Conservation (phyloP, 2,797 vertebrate species). For the Danio kyathit region DNA sequence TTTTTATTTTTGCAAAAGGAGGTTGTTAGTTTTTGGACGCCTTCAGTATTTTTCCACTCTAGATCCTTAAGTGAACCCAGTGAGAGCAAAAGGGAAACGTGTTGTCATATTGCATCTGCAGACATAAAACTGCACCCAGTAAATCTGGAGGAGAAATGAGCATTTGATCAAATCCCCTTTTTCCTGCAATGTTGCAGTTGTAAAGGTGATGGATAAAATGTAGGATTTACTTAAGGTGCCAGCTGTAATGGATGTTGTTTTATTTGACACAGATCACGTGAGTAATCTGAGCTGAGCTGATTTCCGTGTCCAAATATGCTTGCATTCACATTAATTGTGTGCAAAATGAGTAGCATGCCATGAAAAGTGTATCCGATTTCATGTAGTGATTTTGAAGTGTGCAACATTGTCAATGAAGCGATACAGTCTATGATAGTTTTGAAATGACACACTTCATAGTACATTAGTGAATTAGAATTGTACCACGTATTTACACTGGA, state of each 20-base stretch:
- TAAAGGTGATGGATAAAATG: neutral
- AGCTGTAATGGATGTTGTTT: neutral
- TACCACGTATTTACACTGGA: too few species aligned
- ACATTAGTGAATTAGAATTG: too few species aligned
- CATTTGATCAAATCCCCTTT: neutral
- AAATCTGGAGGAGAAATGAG: neutral
- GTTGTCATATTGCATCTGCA: constrained; percentile 23
- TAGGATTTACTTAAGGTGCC: neutral
- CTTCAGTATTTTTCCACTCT: constrained; percentile 43
- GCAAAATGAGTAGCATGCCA: too few species aligned
- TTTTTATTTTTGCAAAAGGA: constrained; percentile 14
- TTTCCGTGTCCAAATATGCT: neutral
- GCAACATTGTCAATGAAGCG: too few species aligned
- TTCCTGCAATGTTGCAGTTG: constrained; percentile 12
- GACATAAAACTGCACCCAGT: constrained; percentile 24
- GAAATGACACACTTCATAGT: neutral
- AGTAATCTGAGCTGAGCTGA: neutral
- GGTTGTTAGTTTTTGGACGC: constrained; percentile 17
- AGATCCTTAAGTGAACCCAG: constrained; percentile 17
- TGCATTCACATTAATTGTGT: too few species aligned
- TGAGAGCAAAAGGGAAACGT: neutral
- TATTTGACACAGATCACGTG: neutral
- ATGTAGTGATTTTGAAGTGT: too few species aligned
- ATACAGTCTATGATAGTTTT: too few species aligned
- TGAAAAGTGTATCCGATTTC: neutral